These are phyloP conservation scores for Zonotrichia leucophrys DNA, from an alignment of 2,113 vertebrate species.

Conservation along the genomic window DNA sequence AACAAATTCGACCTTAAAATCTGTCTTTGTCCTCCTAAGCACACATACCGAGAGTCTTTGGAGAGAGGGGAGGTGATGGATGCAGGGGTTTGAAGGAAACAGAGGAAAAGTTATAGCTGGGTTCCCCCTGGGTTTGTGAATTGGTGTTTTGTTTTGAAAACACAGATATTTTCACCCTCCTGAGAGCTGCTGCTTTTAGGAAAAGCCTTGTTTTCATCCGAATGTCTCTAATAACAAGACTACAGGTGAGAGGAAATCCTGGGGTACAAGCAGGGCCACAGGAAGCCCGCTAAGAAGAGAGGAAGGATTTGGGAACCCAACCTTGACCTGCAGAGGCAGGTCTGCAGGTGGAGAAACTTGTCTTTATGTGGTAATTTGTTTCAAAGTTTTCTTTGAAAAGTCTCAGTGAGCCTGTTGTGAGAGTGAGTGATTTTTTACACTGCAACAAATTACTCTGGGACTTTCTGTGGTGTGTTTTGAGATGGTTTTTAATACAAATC, in stretches of 20 bases:
- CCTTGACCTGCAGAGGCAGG: not conserved
- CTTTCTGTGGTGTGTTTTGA: not conserved
- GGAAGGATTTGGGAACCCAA: not conserved
- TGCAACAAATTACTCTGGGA: not conserved
- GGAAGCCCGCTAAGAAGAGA: not conserved
- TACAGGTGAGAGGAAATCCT: not conserved
- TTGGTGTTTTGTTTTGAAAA: not conserved
- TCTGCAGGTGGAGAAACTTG: not conserved
- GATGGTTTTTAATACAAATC: conserved; percentile 2
- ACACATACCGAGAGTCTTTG: rapidly evolving
- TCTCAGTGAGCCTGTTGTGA: not conserved
- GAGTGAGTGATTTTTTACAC: not conserved
- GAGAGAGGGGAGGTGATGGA: not conserved
- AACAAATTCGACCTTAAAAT: not conserved
- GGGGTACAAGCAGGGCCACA: not conserved
- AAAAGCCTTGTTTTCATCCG: not conserved
- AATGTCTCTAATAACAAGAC: not conserved
- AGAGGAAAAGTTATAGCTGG: not conserved
- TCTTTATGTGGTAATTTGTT: not conserved
- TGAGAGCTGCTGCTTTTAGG: not conserved
- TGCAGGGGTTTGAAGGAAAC: not conserved
- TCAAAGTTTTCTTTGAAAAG: conserved; percentile 3
- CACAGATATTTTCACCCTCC: not conserved
- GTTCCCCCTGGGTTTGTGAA: not conserved
- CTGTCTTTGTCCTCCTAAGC: not conserved